Evolutionary conservation across 2,113 vertebrate genomes (phyloP), one percentile per base, ranked within the genome.

Genomic region (Podocnemis expansa): DNA sequence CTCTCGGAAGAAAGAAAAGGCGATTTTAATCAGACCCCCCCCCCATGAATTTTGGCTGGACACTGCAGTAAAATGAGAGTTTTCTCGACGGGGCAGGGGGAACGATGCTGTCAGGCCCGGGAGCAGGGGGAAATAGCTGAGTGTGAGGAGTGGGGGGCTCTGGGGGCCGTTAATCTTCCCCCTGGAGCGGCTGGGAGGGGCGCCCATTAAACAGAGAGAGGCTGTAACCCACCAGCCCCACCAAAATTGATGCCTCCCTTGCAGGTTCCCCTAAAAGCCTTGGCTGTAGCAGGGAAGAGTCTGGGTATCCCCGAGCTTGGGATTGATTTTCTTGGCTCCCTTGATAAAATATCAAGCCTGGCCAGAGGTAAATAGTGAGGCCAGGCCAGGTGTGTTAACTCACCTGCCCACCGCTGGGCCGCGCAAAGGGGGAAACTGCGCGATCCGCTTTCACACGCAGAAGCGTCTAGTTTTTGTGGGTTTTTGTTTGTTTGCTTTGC

Each of bases 101-200:
- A n/a, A n/a, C n/a, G n/a, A n/a, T n/a, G n/a, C n/a, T n/a, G n/a
- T n/a, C n/a, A n/a, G n/a, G n/a, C n/a, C n/a, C 58, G 58, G 67
- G 90, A 86, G 10, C 86, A 22, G 14, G 34, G 52, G 4, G 88
- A 87, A 51, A 17, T 78, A 76, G 31, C 91, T 89, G 93, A 92
- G n/a, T 80, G 88, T 63, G 54, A 67, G 56, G 80, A 87, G 93
- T 89, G 91, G 94, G 92, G 49, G 86, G 93, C n/a, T n/a, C n/a
- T 13, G 14, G 51, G 52, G 38, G 24, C 41, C 8, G 34, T 67
- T n/a, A 17, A 14, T 7, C 58, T 60, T 16, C 58, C 14, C 34
- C 96, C 90, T 82, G 56, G 84, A 92, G 91, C 95, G 94, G 96
- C 93, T 94, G 93, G 95, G 96, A 96, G 96, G 96, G 95, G 95